phyloP scores from a whole-genome alignment of 2,888 invertebrate species.

The Mantis religiosa region DNA sequence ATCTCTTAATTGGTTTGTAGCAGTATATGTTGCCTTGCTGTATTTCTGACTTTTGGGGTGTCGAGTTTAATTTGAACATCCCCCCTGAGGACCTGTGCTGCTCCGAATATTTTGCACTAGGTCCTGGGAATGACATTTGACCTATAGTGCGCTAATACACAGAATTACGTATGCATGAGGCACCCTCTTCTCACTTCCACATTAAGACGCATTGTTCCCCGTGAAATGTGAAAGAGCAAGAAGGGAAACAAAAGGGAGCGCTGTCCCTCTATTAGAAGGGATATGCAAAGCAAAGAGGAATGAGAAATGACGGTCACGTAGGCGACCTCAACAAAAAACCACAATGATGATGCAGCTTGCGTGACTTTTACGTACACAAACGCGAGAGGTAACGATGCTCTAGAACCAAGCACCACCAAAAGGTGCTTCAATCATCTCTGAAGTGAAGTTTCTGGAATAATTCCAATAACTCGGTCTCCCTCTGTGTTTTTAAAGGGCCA shows the following conservation, averaged over 20 bases:
- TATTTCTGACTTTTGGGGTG: too few species aligned
- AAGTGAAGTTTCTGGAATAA: too few species aligned
- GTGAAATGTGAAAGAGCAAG: background rate
- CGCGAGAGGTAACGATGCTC: background rate
- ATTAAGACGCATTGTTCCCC: background rate
- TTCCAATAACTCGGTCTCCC: too few species aligned
- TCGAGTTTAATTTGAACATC: background rate
- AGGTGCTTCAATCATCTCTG: too few species aligned
- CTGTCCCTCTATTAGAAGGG: background rate
- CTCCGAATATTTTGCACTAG: background rate
- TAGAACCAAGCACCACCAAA: background rate
- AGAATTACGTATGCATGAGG: background rate
- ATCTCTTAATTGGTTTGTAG: too few species aligned
- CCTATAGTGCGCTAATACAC: background rate
- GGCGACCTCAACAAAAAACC: background rate
- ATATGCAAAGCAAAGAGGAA: background rate
- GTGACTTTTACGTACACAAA: background rate
- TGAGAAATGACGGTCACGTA: background rate
- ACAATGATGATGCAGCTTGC: background rate
- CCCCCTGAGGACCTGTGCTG: background rate
- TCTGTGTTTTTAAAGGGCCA: too few species aligned
- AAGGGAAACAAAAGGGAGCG: background rate
- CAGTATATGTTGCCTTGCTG: background rate
- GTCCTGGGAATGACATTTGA: background rate
- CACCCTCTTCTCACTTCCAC: background rate